phyloP scores from a whole-genome alignment of 1,140 invertebrate species.

The Nephila pilipes region DNA sequence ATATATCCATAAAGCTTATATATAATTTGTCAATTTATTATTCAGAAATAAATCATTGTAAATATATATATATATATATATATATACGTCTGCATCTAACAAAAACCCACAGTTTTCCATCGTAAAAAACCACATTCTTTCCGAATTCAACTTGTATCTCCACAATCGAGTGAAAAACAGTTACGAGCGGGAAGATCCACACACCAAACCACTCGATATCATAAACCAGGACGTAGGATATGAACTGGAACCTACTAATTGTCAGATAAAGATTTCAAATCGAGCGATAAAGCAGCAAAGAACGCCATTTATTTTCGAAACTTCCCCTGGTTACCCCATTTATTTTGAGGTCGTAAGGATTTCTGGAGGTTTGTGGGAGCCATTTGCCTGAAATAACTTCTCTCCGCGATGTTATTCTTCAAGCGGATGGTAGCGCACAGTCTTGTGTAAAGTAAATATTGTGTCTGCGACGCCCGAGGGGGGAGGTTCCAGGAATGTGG shows the following conservation, averaged over 20 bases:
- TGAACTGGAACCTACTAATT: constrained; percentile 7
- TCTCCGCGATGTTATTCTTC: not conserved
- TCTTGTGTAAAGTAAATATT: constrained; percentile 2
- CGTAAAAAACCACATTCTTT: not conserved
- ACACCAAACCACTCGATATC: not conserved
- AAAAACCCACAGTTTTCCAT: no score
- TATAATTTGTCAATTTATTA: no score
- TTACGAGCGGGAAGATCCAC: not conserved
- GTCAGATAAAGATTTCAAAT: constrained; percentile 47
- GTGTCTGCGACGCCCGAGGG: not conserved
- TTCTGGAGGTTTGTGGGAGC: constrained; percentile 12
- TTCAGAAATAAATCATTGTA: no score
- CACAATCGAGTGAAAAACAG: not conserved
- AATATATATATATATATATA: no score
- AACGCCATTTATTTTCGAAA: constrained; percentile 26
- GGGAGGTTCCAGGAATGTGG: not conserved
- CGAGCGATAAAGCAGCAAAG: not conserved
- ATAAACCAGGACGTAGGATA: not conserved
- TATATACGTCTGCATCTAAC: no score
- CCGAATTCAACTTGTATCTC: not conserved
- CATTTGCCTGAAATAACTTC: constrained; percentile 8
- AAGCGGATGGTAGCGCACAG: not conserved
- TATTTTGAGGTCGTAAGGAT: constrained; percentile 15
- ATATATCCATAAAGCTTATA: no score
- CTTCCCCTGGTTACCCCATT: not conserved